Evolutionary conservation across 2,113 vertebrate species (phyloP), one percentile per base, ranked within the genome.

Genomic region (Asarcornis scutulata): DNA sequence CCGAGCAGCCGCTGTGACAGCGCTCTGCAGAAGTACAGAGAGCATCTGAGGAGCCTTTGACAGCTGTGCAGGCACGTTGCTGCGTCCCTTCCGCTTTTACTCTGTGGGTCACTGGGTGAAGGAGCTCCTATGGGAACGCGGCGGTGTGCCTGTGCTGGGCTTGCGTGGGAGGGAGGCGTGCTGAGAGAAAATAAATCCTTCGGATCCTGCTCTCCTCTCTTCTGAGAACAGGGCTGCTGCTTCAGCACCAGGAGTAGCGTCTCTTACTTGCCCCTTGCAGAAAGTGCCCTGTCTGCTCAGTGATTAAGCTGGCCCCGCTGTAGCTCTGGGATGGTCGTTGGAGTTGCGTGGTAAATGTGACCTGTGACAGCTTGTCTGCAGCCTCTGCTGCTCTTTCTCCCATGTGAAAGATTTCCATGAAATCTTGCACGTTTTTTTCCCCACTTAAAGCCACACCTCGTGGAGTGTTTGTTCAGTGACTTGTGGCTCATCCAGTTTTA

Each of bases 41-140:
- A 63, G 15, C 31, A 11, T 11, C 38, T 0, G 1, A 46, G 68
- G 17, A 20, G 68, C 6, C 0, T 0, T 16, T 38, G 52, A 4
- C 81, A 63, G 86, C 86, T 78, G 77, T 5, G 4, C 21, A 26
- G 59, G 15, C 71, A 4, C 9, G 2, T 8, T 58, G 46, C 87
- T 5, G 31, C 3, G 12, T 26, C 76, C 58, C 73, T n/a, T 14
- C 46, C 9, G 0, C 31, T 53, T 15, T 6, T 40, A 20, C 66
- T 63, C 23, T 17, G 9, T 13, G 87, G 94, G 84, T 83, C 87
- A 5, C 0, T 0, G 77, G 91, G 62, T 85, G 89, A 83, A 2
- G 52, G 4, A 63, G 86, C 84, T 96, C 44, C 91, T n/a, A 5
- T 58, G 89, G 89, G 93, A 95, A 83, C 15, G 1, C 1, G 3